Conservation (phyloP, 1,140 invertebrate genomes). For the Drosophila rufa region DNA sequence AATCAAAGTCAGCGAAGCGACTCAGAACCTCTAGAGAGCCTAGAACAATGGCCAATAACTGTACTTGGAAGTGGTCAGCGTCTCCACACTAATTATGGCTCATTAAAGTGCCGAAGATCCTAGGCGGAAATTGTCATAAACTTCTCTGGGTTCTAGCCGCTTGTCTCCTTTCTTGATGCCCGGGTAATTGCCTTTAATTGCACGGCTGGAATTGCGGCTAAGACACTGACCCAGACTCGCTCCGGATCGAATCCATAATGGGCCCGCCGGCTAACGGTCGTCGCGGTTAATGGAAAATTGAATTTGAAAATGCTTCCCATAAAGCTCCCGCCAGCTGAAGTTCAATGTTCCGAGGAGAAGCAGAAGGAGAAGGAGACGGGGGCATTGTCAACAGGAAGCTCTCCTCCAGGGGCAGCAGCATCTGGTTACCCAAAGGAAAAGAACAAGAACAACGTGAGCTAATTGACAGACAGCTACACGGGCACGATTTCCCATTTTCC, state of each 20-base stretch:
- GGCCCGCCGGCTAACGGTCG: conserved; percentile 15
- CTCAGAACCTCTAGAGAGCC: background rate
- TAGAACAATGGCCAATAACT: conserved; percentile 82
- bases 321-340: conserved; percentile 35
- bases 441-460: conserved; percentile 68
- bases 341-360: conserved; percentile 38
- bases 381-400: conserved; percentile 39
- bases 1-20: conserved; percentile 67
- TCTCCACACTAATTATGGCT: conserved; percentile 67
- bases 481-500: conserved; percentile 56
- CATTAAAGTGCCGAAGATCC: conserved; percentile 74
- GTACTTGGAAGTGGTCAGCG: conserved; percentile 46
- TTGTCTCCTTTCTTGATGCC: conserved; percentile 28
- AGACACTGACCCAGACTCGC: conserved; percentile 81
- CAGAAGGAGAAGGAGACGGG: background rate
- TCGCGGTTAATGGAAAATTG: conserved; percentile 50
- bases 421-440: background rate
- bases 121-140: conserved; percentile 75
- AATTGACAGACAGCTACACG: conserved; percentile 77
- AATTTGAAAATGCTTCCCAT: conserved; percentile 57
- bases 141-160: conserved; percentile 11
- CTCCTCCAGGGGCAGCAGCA: conserved; percentile 13
- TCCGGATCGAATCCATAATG: conserved; percentile 69
- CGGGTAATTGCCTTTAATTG: conserved; percentile 76
- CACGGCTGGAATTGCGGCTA: conserved; percentile 68